These are phyloP conservation scores for Mormoops blainvillei DNA, from an alignment of 2,113 vertebrate species.

Conservation along the genomic window DNA sequence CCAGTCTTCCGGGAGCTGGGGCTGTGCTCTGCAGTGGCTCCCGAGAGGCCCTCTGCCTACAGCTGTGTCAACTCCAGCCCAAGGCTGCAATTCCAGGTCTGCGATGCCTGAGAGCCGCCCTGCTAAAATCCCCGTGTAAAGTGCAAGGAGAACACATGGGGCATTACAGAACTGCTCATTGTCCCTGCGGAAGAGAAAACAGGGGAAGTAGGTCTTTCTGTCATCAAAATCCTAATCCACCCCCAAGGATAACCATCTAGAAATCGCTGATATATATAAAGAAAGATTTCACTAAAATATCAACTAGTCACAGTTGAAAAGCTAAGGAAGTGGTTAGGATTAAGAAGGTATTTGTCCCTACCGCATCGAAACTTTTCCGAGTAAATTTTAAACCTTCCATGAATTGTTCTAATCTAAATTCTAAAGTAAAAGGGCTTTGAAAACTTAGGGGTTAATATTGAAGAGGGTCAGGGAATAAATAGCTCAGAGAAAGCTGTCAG, in stretches of 20 bases:
- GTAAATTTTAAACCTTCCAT: conserved; percentile 36
- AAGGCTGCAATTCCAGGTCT: conserved; percentile 70
- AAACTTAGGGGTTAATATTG: neutral
- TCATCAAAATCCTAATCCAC: conserved; percentile 52
- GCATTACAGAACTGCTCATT: conserved; percentile 52
- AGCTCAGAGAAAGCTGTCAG: neutral
- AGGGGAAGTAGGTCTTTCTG: conserved; percentile 52
- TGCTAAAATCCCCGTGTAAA: conserved; percentile 77
- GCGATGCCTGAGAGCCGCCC: conserved; percentile 53
- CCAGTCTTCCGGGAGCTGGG: conserved; percentile 57
- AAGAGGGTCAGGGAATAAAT: neutral
- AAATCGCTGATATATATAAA: conserved; percentile 31
- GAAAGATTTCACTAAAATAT: conserved; percentile 50
- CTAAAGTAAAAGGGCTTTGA: neutral
- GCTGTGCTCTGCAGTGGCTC: conserved; percentile 70
- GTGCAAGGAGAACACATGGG: conserved; percentile 68
- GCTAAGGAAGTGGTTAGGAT: conserved; percentile 33
- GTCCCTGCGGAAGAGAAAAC: conserved; percentile 69
- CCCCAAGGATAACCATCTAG: conserved; percentile 48
- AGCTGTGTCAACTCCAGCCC: conserved; percentile 80
- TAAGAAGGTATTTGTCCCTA: neutral
- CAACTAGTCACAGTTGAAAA: conserved; percentile 30
- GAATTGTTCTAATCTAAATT: neutral
- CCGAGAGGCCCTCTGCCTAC: conserved; percentile 69
- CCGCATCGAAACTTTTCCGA: conserved; percentile 40